These are phyloP conservation scores for Lacerta bilineata DNA, from an alignment of 2,797 vertebrate species.

Conservation along the genomic window DNA sequence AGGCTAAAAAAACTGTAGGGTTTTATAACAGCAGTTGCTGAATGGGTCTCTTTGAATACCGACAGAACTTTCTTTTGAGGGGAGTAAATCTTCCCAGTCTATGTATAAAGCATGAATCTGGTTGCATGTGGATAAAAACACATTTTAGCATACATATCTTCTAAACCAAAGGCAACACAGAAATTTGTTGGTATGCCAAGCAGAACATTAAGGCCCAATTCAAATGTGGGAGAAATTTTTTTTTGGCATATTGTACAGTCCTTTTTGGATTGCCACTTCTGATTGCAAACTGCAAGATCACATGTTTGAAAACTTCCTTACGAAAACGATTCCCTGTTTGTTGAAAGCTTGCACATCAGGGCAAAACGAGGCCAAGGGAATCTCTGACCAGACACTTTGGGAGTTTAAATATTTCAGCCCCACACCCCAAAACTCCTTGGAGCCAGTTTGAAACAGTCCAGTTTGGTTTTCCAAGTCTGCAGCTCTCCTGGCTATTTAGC, in stretches of 20 bases:
- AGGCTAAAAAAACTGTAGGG: slow-evolving; percentile 1
- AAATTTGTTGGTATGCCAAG: not conserved
- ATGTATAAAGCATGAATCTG: not conserved
- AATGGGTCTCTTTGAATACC: not conserved
- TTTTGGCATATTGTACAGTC: not conserved
- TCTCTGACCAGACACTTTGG: too few relatives aligned
- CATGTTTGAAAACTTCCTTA: not conserved
- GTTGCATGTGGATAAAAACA: not conserved
- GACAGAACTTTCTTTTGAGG: not conserved
- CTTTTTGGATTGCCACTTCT: not conserved
- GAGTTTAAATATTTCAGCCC: not conserved
- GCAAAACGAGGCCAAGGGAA: not conserved
- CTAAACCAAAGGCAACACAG: not conserved
- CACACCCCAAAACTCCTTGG: too few relatives aligned
- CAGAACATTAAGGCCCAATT: not conserved
- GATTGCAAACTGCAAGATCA: not conserved
- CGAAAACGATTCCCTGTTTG: not conserved
- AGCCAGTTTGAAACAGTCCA: too few relatives aligned
- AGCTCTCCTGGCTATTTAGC: too few relatives aligned
- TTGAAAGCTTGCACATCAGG: not conserved
- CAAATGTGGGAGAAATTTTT: not conserved
- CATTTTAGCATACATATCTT: not conserved
- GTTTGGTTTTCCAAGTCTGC: too few relatives aligned
- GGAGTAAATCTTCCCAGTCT: not conserved
- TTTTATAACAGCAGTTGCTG: slow-evolving; percentile 17